Evolutionary conservation across 2,113 vertebrate species (phyloP).

Genomic region (Prolemur simus): DNA sequence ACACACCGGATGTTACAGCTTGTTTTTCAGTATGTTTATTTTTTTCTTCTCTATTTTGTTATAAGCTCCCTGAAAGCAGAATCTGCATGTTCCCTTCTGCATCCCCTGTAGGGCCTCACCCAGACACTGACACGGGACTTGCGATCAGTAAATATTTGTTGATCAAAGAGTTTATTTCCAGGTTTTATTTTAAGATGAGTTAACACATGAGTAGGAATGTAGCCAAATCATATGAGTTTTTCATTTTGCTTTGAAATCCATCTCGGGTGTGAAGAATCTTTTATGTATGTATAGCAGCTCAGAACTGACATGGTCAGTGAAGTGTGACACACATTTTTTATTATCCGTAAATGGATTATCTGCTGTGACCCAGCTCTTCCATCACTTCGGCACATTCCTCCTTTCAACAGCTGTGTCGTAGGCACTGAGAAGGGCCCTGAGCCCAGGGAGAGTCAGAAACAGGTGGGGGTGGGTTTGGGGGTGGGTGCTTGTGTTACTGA

Average conservation of each 20-base stretch:
- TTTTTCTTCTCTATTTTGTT: not conserved
- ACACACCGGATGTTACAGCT: not conserved
- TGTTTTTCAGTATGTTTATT: not conserved
- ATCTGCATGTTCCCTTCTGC: not conserved
- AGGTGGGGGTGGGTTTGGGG: conserved; percentile 28
- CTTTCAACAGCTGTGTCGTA: conserved; percentile 64
- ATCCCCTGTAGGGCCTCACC: not conserved
- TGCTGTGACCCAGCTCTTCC: conserved; percentile 60
- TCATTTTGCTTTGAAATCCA: conserved; percentile 38
- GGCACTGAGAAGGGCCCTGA: conserved; percentile 42
- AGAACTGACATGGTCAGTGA: conserved; percentile 45
- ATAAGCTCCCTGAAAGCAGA: not conserved
- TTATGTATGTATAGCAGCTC: not conserved
- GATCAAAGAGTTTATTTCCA: not conserved
- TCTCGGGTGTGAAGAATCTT: conserved; percentile 24
- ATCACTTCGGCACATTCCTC: conserved; percentile 45
- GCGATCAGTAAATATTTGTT: not conserved
- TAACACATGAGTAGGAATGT: not conserved
- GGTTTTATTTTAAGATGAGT: not conserved
- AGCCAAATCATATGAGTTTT: not conserved
- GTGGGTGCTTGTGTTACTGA: not conserved
- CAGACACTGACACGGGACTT: not conserved
- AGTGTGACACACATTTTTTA: conserved; percentile 60
- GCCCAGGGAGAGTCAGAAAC: conserved; percentile 65
- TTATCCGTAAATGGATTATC: conserved; percentile 73